phyloP scores from a whole-genome alignment of 2,113 vertebrate species.

The Protobothrops mucrosquamatus region DNA sequence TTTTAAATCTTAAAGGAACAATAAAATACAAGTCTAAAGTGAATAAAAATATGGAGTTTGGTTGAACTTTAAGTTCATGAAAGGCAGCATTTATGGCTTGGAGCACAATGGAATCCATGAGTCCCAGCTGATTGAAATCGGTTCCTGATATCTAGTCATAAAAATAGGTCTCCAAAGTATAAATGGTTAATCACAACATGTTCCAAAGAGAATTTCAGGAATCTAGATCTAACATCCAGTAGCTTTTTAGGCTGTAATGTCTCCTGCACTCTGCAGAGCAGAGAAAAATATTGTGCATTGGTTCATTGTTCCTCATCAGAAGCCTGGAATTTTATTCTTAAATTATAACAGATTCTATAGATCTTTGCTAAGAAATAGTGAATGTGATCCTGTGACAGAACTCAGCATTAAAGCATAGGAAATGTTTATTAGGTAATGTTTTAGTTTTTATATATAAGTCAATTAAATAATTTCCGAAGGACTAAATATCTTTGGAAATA shows the following conservation, averaged over 20 bases:
- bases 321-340: slow-evolving; percentile 4
- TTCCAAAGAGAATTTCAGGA: background rate
- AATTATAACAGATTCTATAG: slow-evolving; percentile 29
- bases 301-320: background rate
- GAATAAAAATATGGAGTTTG: background rate
- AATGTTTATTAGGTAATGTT: slow-evolving; percentile 16
- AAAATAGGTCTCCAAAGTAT: background rate
- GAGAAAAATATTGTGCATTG: background rate
- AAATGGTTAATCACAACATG: background rate
- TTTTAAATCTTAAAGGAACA: background rate
- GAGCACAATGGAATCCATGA: background rate
- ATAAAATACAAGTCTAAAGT: background rate
- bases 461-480: slow-evolving; percentile 40
- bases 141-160: background rate
- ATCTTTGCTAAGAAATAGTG: background rate
- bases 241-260: background rate
- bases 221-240: background rate
- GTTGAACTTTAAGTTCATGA: background rate
- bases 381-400: slow-evolving; percentile 31
- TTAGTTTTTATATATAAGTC: slow-evolving; percentile 37
- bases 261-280: background rate
- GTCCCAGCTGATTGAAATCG: background rate
- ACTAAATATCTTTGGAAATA: slow-evolving; percentile 29
- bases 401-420: slow-evolving; percentile 27
- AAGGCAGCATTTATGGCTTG: background rate